Conservation (phyloP, 2,888 invertebrate species). For the Chrysotoxum bicinctum region DNA sequence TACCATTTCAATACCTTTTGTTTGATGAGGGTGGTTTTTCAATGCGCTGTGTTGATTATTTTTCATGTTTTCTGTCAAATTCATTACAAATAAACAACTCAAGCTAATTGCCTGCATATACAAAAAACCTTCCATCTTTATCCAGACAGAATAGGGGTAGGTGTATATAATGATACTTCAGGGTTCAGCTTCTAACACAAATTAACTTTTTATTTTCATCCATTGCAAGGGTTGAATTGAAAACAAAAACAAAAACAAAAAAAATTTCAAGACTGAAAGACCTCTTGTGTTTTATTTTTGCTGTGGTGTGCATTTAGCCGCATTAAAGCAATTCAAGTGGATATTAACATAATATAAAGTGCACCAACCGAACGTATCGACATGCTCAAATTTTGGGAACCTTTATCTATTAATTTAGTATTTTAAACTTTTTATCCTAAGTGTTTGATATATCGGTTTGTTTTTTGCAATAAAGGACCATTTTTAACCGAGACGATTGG, state of each 20-base stretch:
- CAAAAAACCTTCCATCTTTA: not conserved
- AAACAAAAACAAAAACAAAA: not conserved
- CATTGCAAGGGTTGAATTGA: not conserved
- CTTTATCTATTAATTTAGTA: not conserved
- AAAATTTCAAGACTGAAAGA: conserved; percentile 16
- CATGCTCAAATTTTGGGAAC: not conserved
- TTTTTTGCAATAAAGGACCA: too few relatives aligned
- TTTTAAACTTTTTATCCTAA: too few relatives aligned
- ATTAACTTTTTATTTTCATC: conserved; percentile 48
- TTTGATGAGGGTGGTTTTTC: conserved; percentile 40
- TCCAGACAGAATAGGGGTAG: conserved; percentile 31
- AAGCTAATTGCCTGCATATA: conserved; percentile 48
- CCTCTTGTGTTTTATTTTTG: conserved; percentile 32
- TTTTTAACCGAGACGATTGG: too few relatives aligned
- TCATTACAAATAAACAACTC: conserved; percentile 40
- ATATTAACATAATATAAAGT: conserved; percentile 48
- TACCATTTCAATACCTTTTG: conserved; percentile 3
- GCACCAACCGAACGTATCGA: not conserved
- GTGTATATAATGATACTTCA: not conserved
- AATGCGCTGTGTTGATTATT: conserved; percentile 15
- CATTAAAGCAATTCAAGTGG: conserved; percentile 45
- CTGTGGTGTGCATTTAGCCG: conserved; percentile 44
- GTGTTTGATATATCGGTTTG: too few relatives aligned
- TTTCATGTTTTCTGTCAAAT: conserved; percentile 50
- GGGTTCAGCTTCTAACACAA: conserved; percentile 17